Evolutionary conservation across 2,797 vertebrate genomes (phyloP).

Genomic region (Myotis vivesi): DNA sequence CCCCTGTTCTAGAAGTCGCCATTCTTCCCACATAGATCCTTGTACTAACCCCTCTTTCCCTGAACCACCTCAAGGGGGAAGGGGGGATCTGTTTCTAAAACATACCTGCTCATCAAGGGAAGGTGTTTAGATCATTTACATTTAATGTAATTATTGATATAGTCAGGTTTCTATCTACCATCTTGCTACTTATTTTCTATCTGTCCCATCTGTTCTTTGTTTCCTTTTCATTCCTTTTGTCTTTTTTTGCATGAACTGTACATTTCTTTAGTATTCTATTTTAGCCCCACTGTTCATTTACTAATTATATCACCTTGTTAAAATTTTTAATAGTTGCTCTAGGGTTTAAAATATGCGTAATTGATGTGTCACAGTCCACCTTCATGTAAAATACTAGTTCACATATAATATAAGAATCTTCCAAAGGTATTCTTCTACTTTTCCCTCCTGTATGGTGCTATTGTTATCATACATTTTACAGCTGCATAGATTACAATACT

Average conservation of each 20-base stretch:
- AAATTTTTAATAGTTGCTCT: constrained; percentile 12
- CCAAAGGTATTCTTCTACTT: neutral
- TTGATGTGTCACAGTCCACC: neutral
- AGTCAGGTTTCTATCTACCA: neutral
- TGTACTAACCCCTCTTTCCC: neutral
- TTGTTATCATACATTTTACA: neutral
- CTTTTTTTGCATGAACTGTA: neutral
- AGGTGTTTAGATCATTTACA: neutral
- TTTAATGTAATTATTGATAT: neutral
- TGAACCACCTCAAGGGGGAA: neutral
- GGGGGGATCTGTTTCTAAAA: neutral
- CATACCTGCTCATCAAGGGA: neutral
- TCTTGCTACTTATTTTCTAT: neutral
- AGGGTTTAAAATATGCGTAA: neutral
- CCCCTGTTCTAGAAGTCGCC: neutral
- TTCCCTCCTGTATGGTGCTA: neutral
- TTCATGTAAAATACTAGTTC: neutral
- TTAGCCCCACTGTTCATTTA: neutral
- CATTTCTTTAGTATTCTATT: neutral
- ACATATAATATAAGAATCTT: neutral
- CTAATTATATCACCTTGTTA: neutral
- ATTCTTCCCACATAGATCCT: neutral
- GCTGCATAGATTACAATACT: neutral
- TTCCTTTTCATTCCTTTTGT: constrained; percentile 14
- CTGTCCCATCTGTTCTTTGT: neutral